Percentiles rank a stretch among this genome's conserved stretches.
These are phyloP conservation scores for Mactra quadrangularis DNA, from an alignment of 1,140 invertebrate genomes.

Conservation along the genomic window DNA sequence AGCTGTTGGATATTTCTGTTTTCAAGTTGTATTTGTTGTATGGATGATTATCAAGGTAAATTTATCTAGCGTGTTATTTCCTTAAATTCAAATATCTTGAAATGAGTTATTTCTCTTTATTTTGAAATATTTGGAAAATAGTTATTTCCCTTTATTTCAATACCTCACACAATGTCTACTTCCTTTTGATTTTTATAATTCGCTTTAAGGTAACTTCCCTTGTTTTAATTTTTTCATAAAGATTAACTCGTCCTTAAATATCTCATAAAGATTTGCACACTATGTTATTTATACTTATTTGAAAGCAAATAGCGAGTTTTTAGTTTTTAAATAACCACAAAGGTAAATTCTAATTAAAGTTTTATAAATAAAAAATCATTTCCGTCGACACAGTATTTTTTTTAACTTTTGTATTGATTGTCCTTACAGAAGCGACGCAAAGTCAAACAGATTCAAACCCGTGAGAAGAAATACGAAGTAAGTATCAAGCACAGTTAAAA, in stretches of 20 bases:
- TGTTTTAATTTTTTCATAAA: background rate
- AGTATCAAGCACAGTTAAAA: background rate
- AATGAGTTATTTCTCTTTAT: background rate
- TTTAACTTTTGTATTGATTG: background rate
- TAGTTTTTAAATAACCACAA: too few species aligned
- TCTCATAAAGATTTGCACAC: too few species aligned
- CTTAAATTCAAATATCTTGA: background rate
- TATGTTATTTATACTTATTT: too few species aligned
- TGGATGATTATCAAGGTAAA: constrained; percentile 51
- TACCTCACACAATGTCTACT: too few species aligned
- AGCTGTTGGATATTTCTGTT: constrained; percentile 60
- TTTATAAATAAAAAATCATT: background rate
- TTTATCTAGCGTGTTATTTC: background rate
- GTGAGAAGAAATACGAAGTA: constrained; percentile 51
- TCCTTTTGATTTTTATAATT: background rate
- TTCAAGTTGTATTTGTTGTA: constrained; percentile 63
- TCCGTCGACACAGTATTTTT: too few species aligned
- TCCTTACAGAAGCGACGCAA: constrained; percentile 28
- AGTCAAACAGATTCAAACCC: constrained; percentile 23
- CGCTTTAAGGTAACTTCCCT: too few species aligned
- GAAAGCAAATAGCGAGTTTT: too few species aligned
- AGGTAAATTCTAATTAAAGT: too few species aligned
- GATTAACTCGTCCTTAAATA: background rate
- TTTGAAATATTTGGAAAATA: background rate
- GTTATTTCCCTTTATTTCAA: background rate